Base-by-base conservation (phyloP, 1,140 invertebrate species). In the Acromyrmex charruanus region DNA sequence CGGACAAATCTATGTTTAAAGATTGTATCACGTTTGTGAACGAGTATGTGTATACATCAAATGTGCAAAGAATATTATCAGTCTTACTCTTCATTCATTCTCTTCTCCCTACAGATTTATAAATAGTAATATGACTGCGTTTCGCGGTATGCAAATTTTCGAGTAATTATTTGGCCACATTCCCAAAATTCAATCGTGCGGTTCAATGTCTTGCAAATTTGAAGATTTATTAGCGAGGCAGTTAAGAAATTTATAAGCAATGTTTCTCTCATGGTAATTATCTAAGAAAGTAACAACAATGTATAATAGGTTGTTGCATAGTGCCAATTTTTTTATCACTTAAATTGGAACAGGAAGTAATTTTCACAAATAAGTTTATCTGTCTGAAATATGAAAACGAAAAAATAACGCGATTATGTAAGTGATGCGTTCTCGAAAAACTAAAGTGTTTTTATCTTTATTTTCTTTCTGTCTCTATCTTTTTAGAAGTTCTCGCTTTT, bases 141-240 rank as follows among this genome's bases (percentile, higher is more conserved):
- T 55, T 63, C 18, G 71, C 21, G 68, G 59, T 31, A 55, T 51
- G 72, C 44, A 59, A 59, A 86, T 85, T 85, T 39, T 25, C 68
- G 12, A 10, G 25, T 58, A 77, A 61, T 53, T 55, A 89, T 25
- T 87, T 87, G 72, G 85, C 55, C 18, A 3, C 7, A 39, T 59
- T 89, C 84, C 88, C 77, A 71, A 72, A 89, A 39, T 31, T 66
- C 14, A 31, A 44, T 25, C 5, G 49, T 72, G 35, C 59, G 21
- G 49, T 80, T 68, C 44, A 77, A 65, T 10, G 25, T 49, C 25
- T 65, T 65, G 63, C 63, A 21, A 69, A 12, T 69, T 35, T 31
- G 21, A 3, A 25, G 21, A 81, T 69, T 69, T 80, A 28, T 25
- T 35, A n/a, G 63, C 49, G 31, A 51, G 31, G 14, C 28, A 21